Conservation (phyloP, 92 coral and sea anemone species). For the Micromussa lordhowensis region DNA sequence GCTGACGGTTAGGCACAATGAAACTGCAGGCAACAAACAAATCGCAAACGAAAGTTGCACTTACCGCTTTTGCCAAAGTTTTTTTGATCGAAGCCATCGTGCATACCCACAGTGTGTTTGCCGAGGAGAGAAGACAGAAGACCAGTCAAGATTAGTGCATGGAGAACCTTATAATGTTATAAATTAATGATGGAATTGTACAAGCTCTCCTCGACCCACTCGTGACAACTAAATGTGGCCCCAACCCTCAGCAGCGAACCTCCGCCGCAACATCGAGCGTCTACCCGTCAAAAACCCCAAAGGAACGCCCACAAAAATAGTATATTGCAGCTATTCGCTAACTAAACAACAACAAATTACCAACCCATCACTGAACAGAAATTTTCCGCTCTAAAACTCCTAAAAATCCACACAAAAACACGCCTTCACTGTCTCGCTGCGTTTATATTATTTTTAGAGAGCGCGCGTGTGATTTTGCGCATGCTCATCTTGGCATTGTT, state of each 20-base stretch:
- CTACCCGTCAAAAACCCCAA: slow-evolving; percentile 4
- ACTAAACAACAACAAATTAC: slow-evolving; percentile 33
- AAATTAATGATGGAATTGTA: slow-evolving; percentile 55
- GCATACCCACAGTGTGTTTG: slow-evolving; percentile 9
- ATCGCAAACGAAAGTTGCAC: background rate
- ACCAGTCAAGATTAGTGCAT: slow-evolving; percentile 17
- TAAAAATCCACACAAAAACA: slow-evolving; percentile 57
- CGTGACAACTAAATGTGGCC: background rate
- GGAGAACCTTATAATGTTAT: slow-evolving; percentile 44
- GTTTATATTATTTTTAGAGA: slow-evolving; percentile 30
- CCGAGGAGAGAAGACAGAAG: slow-evolving; percentile 34
- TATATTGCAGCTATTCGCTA: slow-evolving; percentile 29
- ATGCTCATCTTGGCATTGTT: slow-evolving; percentile 51
- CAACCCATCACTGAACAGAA: slow-evolving; percentile 68
- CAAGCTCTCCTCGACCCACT: background rate
- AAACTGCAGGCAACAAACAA: background rate
- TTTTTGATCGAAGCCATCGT: slow-evolving; percentile 55
- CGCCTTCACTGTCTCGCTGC: slow-evolving; percentile 60
- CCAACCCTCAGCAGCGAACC: background rate
- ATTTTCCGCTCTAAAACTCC: slow-evolving; percentile 47
- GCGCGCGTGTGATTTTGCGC: slow-evolving; percentile 69
- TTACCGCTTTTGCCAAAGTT: slow-evolving; percentile 56
- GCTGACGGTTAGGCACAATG: background rate
- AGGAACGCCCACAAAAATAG: slow-evolving; percentile 18
- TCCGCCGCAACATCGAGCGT: background rate